Evolutionary conservation across 2,888 invertebrate species (phyloP).

Genomic region (Chaitophorus viminalis): DNA sequence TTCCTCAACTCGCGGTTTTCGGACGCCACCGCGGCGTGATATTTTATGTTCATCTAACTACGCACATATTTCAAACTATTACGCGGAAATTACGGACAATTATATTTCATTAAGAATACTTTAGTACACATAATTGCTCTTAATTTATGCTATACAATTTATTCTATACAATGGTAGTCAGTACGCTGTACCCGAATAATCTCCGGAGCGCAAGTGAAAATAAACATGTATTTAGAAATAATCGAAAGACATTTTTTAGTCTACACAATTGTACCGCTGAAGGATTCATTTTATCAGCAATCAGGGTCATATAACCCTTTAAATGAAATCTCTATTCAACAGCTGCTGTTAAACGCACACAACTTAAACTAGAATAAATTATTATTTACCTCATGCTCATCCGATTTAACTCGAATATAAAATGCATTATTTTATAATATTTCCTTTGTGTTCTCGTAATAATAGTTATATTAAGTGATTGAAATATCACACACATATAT

Average conservation of each 20-base stretch:
- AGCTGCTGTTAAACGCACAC: neutral
- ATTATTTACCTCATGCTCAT: neutral
- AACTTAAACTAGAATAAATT: neutral
- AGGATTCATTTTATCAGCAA: neutral
- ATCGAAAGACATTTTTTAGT: neutral
- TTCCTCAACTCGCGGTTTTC: neutral
- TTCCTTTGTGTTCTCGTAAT: too few species aligned
- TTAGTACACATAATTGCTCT: conserved; percentile 23
- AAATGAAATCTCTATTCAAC: neutral
- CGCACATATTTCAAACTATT: conserved; percentile 22
- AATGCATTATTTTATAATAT: neutral
- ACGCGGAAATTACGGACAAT: conserved; percentile 26
- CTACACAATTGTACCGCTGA: neutral
- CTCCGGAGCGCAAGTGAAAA: neutral
- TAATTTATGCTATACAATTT: neutral
- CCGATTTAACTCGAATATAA: neutral
- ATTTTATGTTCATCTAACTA: conserved; percentile 1
- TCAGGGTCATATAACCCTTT: neutral
- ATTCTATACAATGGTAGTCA: neutral
- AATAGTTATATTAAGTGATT: neutral
- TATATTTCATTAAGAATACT: conserved; percentile 36
- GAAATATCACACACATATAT: neutral
- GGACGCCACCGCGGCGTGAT: conserved; percentile 2
- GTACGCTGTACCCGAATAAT: neutral
- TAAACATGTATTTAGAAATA: conserved; percentile 12